A percentile compares a stretch with the other conserved stretches of the same genome.
Evolutionary conservation across 2,888 invertebrate species (phyloP).

Genomic region (Cremastobaeus sp.): DNA sequence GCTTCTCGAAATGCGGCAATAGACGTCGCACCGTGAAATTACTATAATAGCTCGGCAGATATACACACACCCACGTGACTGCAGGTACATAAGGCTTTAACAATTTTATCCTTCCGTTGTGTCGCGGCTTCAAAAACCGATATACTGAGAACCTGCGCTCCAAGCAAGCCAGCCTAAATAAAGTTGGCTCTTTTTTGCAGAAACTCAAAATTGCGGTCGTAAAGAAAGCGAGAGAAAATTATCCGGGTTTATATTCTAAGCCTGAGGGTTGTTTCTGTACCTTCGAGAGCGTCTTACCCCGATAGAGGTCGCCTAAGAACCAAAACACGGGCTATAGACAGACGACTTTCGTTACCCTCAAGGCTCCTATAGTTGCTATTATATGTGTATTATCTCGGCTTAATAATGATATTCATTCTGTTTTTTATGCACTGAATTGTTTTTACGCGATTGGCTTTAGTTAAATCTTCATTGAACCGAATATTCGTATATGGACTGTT

Average conservation of each 20-base stretch:
- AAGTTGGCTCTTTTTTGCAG: constrained; percentile 72
- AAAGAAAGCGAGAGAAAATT: constrained; percentile 74
- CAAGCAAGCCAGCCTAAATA: constrained; percentile 67
- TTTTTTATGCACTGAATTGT: constrained; percentile 36
- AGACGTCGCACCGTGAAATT: constrained; percentile 76
- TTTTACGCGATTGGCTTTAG: constrained; percentile 25
- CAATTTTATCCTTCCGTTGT: constrained; percentile 62
- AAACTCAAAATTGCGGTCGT: constrained; percentile 76
- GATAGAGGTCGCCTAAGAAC: constrained; percentile 33
- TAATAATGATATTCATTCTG: constrained; percentile 50
- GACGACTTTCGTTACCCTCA: constrained; percentile 47
- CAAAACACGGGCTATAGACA: constrained; percentile 36
- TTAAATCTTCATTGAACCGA: constrained; percentile 36
- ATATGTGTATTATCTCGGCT: constrained; percentile 48
- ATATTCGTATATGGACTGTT: no score
- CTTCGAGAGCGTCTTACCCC: constrained; percentile 44
- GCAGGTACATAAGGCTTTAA: constrained; percentile 52
- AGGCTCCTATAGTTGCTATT: constrained; percentile 49
- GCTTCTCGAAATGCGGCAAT: constrained; percentile 71
- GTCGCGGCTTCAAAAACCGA: constrained; percentile 53
- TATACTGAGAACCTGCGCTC: constrained; percentile 57
- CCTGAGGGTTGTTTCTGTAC: constrained; percentile 65
- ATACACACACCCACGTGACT: constrained; percentile 59
- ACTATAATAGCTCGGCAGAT: constrained; percentile 74
- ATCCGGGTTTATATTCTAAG: constrained; percentile 69